Evolutionary conservation across 2,888 invertebrate species (phyloP).

Genomic region (Mythimna pallens): DNA sequence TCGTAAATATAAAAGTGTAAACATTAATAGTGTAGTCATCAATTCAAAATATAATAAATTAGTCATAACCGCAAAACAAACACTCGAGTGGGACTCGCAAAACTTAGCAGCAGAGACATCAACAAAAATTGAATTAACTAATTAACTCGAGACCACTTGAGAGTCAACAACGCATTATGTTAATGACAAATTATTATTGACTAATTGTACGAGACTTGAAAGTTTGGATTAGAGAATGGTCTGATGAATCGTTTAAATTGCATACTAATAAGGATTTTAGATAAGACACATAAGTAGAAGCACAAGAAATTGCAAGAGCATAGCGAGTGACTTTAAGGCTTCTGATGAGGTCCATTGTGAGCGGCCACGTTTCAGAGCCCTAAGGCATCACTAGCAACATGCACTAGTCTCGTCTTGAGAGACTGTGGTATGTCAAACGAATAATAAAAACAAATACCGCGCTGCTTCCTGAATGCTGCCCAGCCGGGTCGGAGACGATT

Average conservation of each 20-base stretch:
- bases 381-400: too few relatives aligned
- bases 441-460: too few relatives aligned
- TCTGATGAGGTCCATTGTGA: too few relatives aligned
- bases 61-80: constrained; percentile 68
- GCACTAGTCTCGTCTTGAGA: too few relatives aligned
- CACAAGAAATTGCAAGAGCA: background rate
- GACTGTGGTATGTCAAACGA: too few relatives aligned
- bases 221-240: constrained; percentile 9
- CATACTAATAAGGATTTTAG: background rate
- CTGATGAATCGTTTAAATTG: constrained; percentile 17
- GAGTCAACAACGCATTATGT: constrained; percentile 52
- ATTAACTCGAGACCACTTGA: constrained; percentile 73
- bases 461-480: too few relatives aligned
- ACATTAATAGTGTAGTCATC: constrained; percentile 37
- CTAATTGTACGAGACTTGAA: constrained; percentile 11
- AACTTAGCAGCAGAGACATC: constrained; percentile 62
- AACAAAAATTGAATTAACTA: constrained; percentile 69
- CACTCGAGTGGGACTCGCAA: constrained; percentile 67
- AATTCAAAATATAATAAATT: constrained; percentile 37
- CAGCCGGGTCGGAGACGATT: too few relatives aligned
- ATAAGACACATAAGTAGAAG: background rate
- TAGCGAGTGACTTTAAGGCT: too few relatives aligned
- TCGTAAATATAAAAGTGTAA: constrained; percentile 41
- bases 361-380: too few relatives aligned
- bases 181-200: constrained; percentile 58